Conservation (phyloP, 2,888 invertebrate species). For the Sicus ferrugineus region DNA sequence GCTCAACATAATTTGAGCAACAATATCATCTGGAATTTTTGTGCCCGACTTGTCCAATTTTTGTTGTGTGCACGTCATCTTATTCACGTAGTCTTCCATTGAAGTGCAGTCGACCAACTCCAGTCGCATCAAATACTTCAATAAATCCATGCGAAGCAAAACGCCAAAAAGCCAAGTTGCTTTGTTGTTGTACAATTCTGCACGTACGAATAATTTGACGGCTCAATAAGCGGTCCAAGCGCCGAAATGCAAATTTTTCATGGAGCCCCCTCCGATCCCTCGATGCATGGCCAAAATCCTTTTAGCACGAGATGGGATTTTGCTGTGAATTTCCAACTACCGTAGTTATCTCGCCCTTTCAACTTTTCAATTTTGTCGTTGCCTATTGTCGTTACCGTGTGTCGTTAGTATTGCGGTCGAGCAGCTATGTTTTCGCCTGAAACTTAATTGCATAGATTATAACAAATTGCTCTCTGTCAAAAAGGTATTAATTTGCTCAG, state of each 20-base stretch:
- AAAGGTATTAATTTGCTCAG: too few species aligned
- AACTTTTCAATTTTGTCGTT: too few species aligned
- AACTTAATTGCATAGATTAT: too few species aligned
- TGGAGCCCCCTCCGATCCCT: slow-evolving; percentile 23
- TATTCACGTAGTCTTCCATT: slow-evolving; percentile 34
- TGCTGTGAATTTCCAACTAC: too few species aligned
- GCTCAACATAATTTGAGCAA: too few species aligned
- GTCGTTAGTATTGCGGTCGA: too few species aligned
- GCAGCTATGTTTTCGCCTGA: too few species aligned
- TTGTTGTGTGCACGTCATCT: slow-evolving; percentile 29
- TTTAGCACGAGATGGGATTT: too few species aligned
- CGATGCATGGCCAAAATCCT: too few species aligned
- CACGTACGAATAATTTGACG: slow-evolving; percentile 35
- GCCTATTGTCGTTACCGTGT: too few species aligned
- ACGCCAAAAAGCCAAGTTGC: slow-evolving; percentile 32
- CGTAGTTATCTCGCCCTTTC: too few species aligned
- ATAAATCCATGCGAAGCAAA: slow-evolving; percentile 35
- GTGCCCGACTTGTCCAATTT: slow-evolving; percentile 34
- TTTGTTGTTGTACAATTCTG: slow-evolving; percentile 34
- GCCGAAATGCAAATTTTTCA: slow-evolving; percentile 38
- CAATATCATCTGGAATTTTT: slow-evolving; percentile 31
- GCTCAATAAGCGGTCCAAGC: slow-evolving; percentile 24
- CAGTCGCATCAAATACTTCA: slow-evolving; percentile 31
- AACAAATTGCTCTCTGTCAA: too few species aligned
- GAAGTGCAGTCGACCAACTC: slow-evolving; percentile 26